These are phyloP conservation scores for honey bee (Apis mellifera) DNA, from an alignment of 1,140 invertebrate genomes.

Conservation along the genomic window Amel_HAv3.1 CM009940.2:10051501-10052000, in stretches of 20 bases:
- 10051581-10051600: constrained; percentile 64
- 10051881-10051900: no score
- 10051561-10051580: constrained; percentile 62
- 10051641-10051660: constrained; percentile 45
- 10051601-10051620: constrained; percentile 7
- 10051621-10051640: constrained; percentile 21
- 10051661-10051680: background rate
- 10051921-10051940: background rate
- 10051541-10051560: constrained; percentile 17
- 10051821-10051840: no score
- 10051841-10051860: no score
- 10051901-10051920: background rate
- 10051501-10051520: constrained; percentile 12
- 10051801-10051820: no score
- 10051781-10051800: no score
- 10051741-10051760: background rate
- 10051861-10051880: background rate
- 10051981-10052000: background rate
- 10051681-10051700: background rate
- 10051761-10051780: no score
- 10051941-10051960: constrained; percentile 14
- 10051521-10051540: constrained; percentile 59
- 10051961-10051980: background rate
- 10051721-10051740: background rate
- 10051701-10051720: background rate